These are phyloP conservation scores for Gryllus bimaculatus DNA, from an alignment of 1,140 invertebrate species.

Conservation along the genomic window DNA sequence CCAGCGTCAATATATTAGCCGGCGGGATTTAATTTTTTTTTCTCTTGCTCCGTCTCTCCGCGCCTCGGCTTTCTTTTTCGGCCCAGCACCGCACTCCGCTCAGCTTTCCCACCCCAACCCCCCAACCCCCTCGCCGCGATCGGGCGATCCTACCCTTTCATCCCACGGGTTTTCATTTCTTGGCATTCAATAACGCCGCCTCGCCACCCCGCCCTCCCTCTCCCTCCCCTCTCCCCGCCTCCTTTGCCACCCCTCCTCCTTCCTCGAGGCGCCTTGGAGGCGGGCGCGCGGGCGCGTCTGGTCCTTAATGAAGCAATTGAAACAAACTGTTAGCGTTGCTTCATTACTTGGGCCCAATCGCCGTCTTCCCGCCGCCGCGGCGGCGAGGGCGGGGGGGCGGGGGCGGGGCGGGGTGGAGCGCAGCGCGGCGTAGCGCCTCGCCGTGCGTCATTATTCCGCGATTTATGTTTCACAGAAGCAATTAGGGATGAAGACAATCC, in stretches of 20 bases:
- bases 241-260: no score
- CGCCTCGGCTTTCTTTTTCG: no score
- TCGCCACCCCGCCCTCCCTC: no score
- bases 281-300: neutral
- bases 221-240: no score
- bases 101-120: no score
- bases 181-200: neutral
- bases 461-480: neutral
- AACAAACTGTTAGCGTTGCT: neutral
- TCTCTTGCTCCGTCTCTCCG: neutral
- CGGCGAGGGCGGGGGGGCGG: no score
- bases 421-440: no score
- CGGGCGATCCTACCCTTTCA: neutral
- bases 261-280: no score
- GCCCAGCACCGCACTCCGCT: no score
- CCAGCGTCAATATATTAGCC: neutral
- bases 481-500: constrained; percentile 4
- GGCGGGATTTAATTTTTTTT: neutral
- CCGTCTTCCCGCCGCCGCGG: neutral
- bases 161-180: neutral
- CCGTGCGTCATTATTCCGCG: neutral
- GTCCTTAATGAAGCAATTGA: neutral
- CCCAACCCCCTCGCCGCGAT: no score
- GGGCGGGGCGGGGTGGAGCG: no score
- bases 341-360: neutral